These are phyloP conservation scores for Urocitellus parryii DNA, from an alignment of 2,113 vertebrate species.

Conservation along the genomic window DNA sequence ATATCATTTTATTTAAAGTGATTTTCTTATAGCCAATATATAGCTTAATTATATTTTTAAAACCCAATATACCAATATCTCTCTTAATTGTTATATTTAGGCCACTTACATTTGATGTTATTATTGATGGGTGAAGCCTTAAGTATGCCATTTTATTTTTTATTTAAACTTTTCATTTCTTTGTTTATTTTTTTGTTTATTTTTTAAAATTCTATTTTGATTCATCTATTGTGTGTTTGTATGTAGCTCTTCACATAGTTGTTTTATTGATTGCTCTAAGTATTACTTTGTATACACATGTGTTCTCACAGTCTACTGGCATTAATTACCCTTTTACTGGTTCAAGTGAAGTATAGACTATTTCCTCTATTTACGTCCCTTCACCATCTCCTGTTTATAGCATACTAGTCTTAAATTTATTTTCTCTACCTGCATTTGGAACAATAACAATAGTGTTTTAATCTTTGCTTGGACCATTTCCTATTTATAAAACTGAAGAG, in stretches of 20 bases:
- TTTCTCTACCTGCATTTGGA: too few species aligned
- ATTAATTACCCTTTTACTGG: neutral
- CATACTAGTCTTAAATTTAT: neutral
- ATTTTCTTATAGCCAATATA: neutral
- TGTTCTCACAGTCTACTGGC: neutral
- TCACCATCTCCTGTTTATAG: neutral
- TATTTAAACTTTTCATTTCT: neutral
- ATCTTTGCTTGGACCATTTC: neutral
- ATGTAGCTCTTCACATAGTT: neutral
- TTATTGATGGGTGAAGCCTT: neutral
- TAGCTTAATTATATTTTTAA: neutral
- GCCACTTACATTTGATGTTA: neutral
- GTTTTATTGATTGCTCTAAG: neutral
- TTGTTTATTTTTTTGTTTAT: neutral
- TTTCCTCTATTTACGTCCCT: neutral
- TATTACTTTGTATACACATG: neutral
- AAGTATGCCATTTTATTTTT: neutral
- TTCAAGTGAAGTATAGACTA: neutral
- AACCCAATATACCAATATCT: neutral
- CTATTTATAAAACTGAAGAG: neutral
- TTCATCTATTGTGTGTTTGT: neutral
- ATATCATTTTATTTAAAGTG: neutral
- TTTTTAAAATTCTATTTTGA: neutral
- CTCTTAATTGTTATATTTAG: neutral
- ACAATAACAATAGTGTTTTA: neutral